Evolutionary conservation across 2,113 vertebrate species (phyloP).

Genomic region (Rhipidura dahli): DNA sequence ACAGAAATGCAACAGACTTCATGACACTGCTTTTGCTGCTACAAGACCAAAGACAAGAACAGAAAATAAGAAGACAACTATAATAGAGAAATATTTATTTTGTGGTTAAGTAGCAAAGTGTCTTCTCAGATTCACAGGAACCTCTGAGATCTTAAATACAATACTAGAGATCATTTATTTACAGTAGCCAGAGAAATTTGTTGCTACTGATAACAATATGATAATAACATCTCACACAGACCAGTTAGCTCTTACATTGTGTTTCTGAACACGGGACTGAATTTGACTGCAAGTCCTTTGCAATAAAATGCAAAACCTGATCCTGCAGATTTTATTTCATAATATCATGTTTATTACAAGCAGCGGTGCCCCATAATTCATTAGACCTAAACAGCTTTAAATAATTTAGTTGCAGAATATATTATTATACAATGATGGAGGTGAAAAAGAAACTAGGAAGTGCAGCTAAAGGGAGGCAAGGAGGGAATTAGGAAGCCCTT

Average conservation of each 20-base stretch:
- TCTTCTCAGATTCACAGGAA: neutral
- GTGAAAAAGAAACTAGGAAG: neutral
- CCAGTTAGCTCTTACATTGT: neutral
- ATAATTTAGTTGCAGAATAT: neutral
- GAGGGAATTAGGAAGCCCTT: neutral
- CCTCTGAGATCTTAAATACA: neutral
- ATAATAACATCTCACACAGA: neutral
- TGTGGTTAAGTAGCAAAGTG: neutral
- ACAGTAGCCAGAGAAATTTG: neutral
- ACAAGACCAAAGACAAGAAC: neutral
- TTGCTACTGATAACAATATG: neutral
- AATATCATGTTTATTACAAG: neutral
- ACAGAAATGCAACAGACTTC: neutral
- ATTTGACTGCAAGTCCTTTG: neutral
- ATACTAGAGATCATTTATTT: neutral
- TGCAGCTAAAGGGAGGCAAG: neutral
- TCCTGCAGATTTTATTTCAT: neutral
- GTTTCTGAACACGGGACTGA: neutral
- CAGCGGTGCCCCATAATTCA: neutral
- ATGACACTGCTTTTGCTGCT: neutral
- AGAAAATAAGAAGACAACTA: neutral
- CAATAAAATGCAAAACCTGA: neutral
- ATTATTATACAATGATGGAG: neutral
- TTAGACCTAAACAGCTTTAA: neutral
- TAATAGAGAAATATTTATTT: neutral